Percentiles rank a stretch among this genome's conserved stretches.
These are phyloP conservation scores for Drosophila bunnanda DNA, from an alignment of 2,888 invertebrate genomes.

Conservation along the genomic window DNA sequence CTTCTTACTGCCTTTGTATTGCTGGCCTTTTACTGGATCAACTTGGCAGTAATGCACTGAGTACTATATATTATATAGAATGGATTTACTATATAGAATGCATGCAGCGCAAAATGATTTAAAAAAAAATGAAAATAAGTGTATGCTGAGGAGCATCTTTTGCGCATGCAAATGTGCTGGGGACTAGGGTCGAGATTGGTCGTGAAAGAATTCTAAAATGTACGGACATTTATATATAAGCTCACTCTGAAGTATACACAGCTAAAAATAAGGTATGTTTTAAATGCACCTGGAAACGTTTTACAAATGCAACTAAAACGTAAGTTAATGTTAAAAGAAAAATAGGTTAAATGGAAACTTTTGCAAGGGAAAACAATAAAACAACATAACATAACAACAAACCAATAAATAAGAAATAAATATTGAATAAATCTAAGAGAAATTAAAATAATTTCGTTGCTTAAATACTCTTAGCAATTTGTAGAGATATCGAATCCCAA, in stretches of 20 bases:
- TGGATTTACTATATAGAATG: slow-evolving; percentile 8
- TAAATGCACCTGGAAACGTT: not conserved
- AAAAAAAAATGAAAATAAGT: slow-evolving; percentile 57
- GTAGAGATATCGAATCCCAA: not conserved
- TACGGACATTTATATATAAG: slow-evolving; percentile 24
- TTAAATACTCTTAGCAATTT: too few relatives aligned
- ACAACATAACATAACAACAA: too few relatives aligned
- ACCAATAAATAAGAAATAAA: too few relatives aligned
- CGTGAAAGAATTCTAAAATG: slow-evolving; percentile 62
- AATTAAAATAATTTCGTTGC: not conserved
- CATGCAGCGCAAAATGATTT: slow-evolving; percentile 73
- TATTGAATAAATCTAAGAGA: not conserved
- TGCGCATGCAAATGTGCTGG: slow-evolving; percentile 56
- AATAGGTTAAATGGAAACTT: not conserved
- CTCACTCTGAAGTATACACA: slow-evolving; percentile 4
- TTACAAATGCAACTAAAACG: not conserved
- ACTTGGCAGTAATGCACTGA: slow-evolving; percentile 23
- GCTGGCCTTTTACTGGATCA: slow-evolving; percentile 25
- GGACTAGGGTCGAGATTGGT: slow-evolving; percentile 20
- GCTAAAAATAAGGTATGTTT: not conserved
- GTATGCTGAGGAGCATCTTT: slow-evolving; percentile 61
- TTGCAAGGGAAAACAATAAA: not conserved
- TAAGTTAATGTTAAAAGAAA: too few relatives aligned
- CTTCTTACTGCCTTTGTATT: slow-evolving; percentile 11
- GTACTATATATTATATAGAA: not conserved